phyloP scores from a whole-genome alignment of 2,888 invertebrate species.

The Sarcophaga caerulescens region DNA sequence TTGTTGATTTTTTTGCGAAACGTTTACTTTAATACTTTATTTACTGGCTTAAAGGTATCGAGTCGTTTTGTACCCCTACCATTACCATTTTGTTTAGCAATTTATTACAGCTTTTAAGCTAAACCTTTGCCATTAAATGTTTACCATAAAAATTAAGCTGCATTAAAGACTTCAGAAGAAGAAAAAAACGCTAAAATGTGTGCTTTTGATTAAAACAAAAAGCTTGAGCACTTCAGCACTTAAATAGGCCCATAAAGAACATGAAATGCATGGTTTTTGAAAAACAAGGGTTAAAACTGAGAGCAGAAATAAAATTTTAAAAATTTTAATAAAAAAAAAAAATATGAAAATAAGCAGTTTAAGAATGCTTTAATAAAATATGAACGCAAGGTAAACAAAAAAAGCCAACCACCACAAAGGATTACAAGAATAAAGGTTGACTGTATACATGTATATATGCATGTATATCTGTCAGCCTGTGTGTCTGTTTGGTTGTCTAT shows the following conservation, averaged over 20 bases:
- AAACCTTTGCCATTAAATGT: background rate
- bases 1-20: no score
- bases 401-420: background rate
- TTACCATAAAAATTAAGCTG: background rate
- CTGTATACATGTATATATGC: background rate
- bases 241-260: constrained; percentile 2
- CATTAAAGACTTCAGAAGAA: background rate
- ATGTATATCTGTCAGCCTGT: background rate
- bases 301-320: background rate
- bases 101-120: background rate
- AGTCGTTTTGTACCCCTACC: no score
- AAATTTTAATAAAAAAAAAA: constrained; percentile 9
- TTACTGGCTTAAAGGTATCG: no score
- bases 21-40: no score
- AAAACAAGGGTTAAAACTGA: background rate
- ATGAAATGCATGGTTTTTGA: background rate
- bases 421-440: background rate
- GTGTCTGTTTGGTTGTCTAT: background rate
- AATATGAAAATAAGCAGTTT: no score
- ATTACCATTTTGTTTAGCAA: background rate
- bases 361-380: constrained; percentile 33
- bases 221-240: background rate
- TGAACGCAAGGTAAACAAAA: background rate
- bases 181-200: no score
- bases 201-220: no score